These are phyloP conservation scores for Osmerus mordax DNA, from an alignment of 2,113 vertebrate genomes.

Conservation along the genomic window DNA sequence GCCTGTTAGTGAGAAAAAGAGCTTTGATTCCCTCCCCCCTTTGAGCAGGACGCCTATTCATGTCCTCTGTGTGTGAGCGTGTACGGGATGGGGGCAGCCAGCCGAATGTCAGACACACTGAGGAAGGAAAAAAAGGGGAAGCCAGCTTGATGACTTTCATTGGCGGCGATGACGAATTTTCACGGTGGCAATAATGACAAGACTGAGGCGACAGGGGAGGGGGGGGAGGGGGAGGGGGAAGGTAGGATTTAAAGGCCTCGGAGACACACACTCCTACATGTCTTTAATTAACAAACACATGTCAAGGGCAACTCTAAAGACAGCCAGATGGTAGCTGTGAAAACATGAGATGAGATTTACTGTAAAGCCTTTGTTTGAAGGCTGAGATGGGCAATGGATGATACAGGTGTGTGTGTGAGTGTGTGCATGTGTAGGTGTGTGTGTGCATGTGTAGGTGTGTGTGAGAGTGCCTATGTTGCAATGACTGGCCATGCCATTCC, in stretches of 20 bases:
- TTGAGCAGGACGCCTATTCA: slow-evolving; percentile 57
- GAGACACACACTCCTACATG: slow-evolving; percentile 32
- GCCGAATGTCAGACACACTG: slow-evolving; percentile 21
- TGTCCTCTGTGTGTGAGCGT: slow-evolving; percentile 54
- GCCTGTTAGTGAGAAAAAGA: slow-evolving; percentile 37
- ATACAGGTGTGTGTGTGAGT: not conserved
- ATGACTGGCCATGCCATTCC: not conserved
- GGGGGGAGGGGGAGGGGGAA: not conserved
- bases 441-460: not conserved
- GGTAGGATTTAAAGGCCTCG: slow-evolving; percentile 32
- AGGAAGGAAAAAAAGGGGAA: slow-evolving; percentile 14
- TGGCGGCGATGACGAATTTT: slow-evolving; percentile 52
- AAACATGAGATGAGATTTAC: not conserved
- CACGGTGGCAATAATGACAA: slow-evolving; percentile 39
- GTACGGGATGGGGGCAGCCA: slow-evolving; percentile 45
- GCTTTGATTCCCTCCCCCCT: slow-evolving; percentile 56
- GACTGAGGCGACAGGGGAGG: slow-evolving; percentile 17
- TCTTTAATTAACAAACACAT: slow-evolving; percentile 49
- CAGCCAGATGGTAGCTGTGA: not conserved
- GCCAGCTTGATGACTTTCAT: slow-evolving; percentile 57
- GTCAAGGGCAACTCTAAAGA: slow-evolving; percentile 31
- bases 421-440: not conserved
- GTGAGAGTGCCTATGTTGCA: not conserved
- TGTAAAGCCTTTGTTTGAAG: not conserved
- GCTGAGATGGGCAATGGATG: not conserved